Percentiles rank a stretch among this genome's conserved stretches.
Evolutionary conservation across 2,113 vertebrate species (phyloP).

Genomic region (Heliornis fulica): DNA sequence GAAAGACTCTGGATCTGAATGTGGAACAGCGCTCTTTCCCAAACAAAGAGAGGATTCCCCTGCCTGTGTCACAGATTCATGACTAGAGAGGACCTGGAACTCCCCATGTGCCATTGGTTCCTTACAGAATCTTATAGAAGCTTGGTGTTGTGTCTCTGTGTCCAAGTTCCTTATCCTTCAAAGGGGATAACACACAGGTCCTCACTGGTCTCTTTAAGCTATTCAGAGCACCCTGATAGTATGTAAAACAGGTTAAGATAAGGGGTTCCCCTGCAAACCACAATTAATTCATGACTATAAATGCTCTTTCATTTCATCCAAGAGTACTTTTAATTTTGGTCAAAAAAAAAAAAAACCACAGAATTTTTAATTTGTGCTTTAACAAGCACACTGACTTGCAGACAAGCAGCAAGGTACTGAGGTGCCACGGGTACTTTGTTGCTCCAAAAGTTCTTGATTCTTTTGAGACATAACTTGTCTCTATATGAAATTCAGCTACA

Average conservation of each 20-base stretch:
- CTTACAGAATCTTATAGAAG: background rate
- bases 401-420: background rate
- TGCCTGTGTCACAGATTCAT: background rate
- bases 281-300: background rate
- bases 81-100: background rate
- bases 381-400: background rate
- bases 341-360: too few relatives aligned
- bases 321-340: background rate
- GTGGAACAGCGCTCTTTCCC: background rate
- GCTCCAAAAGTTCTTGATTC: background rate
- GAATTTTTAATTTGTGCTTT: too few relatives aligned
- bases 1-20: background rate
- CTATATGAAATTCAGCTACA: background rate
- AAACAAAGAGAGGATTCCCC: background rate
- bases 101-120: background rate
- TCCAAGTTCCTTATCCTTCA: background rate
- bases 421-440: background rate
- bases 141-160: background rate
- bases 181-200: rapidly evolving
- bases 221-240: background rate
- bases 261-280: background rate
- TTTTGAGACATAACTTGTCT: background rate
- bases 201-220: background rate
- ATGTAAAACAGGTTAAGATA: background rate
- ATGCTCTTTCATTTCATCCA: background rate